A percentile compares a stretch with the other conserved stretches of the same genome.
Conservation (phyloP, 64 coral and sea anemone species). For the Stichodactyla helianthus region DNA sequence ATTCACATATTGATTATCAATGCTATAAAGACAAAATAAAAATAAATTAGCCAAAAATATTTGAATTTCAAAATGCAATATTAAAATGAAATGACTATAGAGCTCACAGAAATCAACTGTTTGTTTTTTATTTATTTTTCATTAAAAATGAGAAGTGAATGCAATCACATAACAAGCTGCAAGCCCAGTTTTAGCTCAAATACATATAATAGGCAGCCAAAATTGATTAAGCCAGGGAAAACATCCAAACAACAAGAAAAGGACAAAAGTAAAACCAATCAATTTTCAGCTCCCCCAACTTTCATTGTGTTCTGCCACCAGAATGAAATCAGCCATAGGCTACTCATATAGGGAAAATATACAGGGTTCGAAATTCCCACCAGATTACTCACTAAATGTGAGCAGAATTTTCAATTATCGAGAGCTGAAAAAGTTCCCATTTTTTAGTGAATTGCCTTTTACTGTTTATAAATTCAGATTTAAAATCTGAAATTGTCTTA, state of each 20-base stretch:
- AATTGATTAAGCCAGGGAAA: no score
- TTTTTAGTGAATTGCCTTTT: neutral
- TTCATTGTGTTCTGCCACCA: neutral
- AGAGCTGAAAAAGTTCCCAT: neutral
- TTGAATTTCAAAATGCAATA: no score
- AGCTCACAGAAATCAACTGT: no score
- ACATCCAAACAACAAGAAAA: no score
- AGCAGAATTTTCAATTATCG: neutral
- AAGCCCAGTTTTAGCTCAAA: neutral
- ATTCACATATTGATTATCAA: slow-evolving; percentile 88
- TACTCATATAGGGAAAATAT: no score
- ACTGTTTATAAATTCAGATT: neutral
- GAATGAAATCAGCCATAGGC: no score
- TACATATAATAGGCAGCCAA: neutral
- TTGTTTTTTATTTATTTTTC: no score
- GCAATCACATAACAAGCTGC: neutral
- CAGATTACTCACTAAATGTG: neutral
- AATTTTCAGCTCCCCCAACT: neutral
- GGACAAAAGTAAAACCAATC: no score
- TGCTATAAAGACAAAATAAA: slow-evolving; percentile 26
- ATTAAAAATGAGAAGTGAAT: no score
- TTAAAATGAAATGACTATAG: no score
- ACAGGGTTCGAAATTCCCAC: neutral
- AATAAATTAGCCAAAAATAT: neutral
- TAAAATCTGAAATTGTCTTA: neutral